Conservation (phyloP, 2,113 vertebrate genomes). For the Guaruba guarouba region DNA sequence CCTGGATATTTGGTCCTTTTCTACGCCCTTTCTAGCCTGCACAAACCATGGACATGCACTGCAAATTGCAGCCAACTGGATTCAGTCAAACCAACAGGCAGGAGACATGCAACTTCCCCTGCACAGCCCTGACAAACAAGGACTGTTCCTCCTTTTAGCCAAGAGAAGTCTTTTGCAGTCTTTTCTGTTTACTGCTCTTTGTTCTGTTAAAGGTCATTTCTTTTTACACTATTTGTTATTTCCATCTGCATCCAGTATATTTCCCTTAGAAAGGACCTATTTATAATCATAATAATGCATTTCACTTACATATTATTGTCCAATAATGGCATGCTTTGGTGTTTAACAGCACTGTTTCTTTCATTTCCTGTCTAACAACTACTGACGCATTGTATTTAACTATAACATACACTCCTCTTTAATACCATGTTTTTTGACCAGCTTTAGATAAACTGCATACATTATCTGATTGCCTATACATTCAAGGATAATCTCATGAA, state of each 20-base stretch:
- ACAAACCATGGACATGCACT: neutral
- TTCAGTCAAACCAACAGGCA: neutral
- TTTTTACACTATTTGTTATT: conserved; percentile 16
- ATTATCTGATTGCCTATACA: neutral
- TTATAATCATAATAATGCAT: neutral
- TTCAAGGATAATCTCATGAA: neutral
- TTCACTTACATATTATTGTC: neutral
- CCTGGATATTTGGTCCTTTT: neutral
- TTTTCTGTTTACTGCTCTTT: conserved; percentile 3
- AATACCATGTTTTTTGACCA: neutral
- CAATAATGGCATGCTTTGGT: neutral
- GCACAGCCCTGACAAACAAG: neutral
- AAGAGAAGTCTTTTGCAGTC: neutral
- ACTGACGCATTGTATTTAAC: neutral
- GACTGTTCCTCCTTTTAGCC: neutral
- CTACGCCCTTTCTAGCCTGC: neutral
- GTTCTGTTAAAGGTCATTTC: neutral
- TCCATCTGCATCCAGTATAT: neutral
- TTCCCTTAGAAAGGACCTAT: conserved; percentile 25
- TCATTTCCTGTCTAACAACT: neutral
- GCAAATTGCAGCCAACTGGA: neutral
- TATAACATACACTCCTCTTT: neutral
- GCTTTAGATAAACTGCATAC: neutral
- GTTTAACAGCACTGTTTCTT: neutral
- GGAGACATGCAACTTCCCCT: neutral